Evolutionary conservation across 2,113 vertebrate species (phyloP).

Genomic region (Stigmatopora nigra): DNA sequence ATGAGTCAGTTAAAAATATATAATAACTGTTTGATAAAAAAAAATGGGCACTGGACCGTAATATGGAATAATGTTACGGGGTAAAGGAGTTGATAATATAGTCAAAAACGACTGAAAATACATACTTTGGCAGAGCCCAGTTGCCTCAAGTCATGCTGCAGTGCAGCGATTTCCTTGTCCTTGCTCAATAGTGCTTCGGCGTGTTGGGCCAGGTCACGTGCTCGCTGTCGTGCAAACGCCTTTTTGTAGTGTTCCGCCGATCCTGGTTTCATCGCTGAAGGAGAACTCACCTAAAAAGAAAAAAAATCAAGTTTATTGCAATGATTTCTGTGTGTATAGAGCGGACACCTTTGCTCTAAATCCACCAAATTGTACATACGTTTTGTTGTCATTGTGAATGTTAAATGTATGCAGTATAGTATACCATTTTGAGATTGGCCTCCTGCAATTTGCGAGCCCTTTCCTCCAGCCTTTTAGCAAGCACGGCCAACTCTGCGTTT

Average conservation of each 20-base stretch:
- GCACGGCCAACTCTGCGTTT: conserved; percentile 90
- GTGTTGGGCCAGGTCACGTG: conserved; percentile 85
- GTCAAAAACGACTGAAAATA: neutral
- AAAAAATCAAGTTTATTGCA: neutral
- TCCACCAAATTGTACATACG: too few species aligned
- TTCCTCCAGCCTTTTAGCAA: conserved; percentile 93
- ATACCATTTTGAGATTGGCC: conserved; percentile 91
- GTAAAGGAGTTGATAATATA: neutral
- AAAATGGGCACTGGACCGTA: neutral
- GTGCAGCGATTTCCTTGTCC: conserved; percentile 87
- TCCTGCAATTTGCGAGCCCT: conserved; percentile 93
- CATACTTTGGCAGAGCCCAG: conserved; percentile 77
- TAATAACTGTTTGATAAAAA: neutral
- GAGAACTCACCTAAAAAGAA: conserved; percentile 76
- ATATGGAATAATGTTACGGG: neutral
- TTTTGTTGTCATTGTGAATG: neutral
- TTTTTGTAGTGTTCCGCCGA: conserved; percentile 84
- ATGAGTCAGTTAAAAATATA: neutral
- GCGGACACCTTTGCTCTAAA: too few species aligned
- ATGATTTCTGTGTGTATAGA: neutral
- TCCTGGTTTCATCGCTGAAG: conserved; percentile 72
- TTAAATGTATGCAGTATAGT: conserved; percentile 5
- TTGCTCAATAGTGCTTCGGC: conserved; percentile 86
- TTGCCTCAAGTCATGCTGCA: conserved; percentile 83
- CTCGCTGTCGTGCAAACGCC: conserved; percentile 85